These are phyloP conservation scores for Fregetta grallaria DNA, from an alignment of 2,113 vertebrate genomes.

Conservation along the genomic window DNA sequence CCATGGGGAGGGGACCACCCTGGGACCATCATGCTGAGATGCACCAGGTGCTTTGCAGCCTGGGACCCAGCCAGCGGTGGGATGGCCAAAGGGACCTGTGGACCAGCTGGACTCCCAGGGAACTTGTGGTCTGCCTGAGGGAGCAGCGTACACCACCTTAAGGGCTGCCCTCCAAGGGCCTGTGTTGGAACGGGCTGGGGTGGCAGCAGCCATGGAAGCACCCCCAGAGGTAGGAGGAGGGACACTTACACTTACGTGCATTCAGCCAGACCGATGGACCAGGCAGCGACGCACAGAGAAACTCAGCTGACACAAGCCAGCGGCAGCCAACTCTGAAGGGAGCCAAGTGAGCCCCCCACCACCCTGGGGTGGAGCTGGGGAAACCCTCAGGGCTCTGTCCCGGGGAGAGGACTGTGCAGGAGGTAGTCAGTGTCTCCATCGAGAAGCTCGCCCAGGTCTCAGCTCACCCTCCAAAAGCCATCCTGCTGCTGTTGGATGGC, in stretches of 20 bases:
- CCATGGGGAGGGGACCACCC: not conserved
- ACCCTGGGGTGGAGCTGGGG: too few species aligned
- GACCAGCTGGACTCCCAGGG: not conserved
- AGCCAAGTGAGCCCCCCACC: not conserved
- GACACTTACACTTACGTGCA: not conserved
- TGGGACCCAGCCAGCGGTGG: not conserved
- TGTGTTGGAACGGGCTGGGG: not conserved
- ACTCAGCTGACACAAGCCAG: not conserved
- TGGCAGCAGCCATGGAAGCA: not conserved
- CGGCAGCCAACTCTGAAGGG: not conserved
- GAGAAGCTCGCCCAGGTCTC: accelerated
- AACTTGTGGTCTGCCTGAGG: accelerated
- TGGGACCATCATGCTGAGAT: too few species aligned
- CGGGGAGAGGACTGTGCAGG: not conserved
- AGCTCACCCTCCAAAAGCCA: not conserved
- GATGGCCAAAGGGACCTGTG: not conserved
- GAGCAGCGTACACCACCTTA: not conserved
- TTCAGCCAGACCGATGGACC: not conserved
- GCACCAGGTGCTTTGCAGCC: not conserved
- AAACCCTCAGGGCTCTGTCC: not conserved
- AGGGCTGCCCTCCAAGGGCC: not conserved
- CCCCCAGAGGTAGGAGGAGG: not conserved
- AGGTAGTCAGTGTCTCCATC: not conserved
- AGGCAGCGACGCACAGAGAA: not conserved
- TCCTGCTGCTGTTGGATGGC: not conserved